Conservation (phyloP, 1,140 invertebrate species). For the Philaenus spumarius region DNA sequence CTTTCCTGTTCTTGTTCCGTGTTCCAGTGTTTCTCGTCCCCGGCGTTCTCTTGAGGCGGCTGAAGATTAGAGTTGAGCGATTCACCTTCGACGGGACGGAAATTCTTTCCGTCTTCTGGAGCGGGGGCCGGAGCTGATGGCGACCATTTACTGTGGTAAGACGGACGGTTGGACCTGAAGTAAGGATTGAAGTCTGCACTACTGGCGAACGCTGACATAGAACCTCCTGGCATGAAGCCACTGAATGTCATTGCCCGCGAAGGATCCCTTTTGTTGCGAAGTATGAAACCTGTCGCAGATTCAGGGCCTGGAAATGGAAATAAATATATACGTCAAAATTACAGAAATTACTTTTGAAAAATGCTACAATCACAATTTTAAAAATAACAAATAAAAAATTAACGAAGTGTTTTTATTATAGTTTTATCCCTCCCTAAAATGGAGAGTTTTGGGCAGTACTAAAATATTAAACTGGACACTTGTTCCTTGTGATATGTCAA, state of each 20-base stretch:
- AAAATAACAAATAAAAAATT: too few species aligned
- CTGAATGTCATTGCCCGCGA: conserved; percentile 25
- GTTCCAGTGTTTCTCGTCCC: not conserved
- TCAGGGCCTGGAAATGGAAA: not conserved
- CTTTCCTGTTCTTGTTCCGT: conserved; percentile 7
- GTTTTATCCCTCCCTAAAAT: too few species aligned
- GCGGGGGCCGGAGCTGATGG: not conserved
- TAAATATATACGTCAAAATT: not conserved
- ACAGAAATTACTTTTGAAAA: too few species aligned
- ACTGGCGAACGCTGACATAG: conserved; percentile 26
- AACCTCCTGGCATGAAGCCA: conserved; percentile 27
- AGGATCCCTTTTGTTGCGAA: conserved; percentile 8
- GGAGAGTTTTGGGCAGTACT: too few species aligned
- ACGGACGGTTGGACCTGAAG: not conserved
- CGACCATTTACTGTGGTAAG: not conserved
- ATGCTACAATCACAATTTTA: too few species aligned
- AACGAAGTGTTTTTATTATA: too few species aligned
- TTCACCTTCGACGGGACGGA: not conserved
- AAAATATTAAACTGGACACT: too few species aligned
- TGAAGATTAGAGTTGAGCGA: too few species aligned
- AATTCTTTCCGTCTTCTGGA: not conserved
- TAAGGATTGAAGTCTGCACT: conserved; percentile 11
- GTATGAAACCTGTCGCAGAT: not conserved
- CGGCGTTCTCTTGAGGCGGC: not conserved
- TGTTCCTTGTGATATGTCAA: too few species aligned